Base-by-base conservation (phyloP, 1,140 invertebrate genomes). In the Asobara japonica region DNA sequence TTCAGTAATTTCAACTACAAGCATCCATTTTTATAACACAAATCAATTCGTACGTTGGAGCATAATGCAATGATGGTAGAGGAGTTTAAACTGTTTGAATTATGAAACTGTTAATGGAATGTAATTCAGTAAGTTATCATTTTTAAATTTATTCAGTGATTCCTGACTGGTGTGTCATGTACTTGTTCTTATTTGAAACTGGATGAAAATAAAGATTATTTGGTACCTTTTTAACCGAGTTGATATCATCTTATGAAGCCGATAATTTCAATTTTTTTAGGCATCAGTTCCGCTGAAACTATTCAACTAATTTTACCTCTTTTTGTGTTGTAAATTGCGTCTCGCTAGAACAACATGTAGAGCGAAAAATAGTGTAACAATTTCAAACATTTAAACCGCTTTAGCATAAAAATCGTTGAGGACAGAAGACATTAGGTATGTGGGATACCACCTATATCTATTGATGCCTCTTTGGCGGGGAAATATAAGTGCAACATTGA, bases 171-270 rank as follows among this genome's bases (percentile, higher is more conserved):
- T 51, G 16, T 25, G 22, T 56, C 18, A 56, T 56, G 51, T 56
- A 25, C 22, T 56, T 56, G 51, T 27, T 56, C 22, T 45, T 8
- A 8, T 56, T 56, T 27, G 7, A 25, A 10, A 25, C 51, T 56
- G 22, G 51, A 56, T 5, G 51, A 56, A 45, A 56, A 56, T 56
- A 56, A 56, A 56, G 41, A 45, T 45, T 18, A 13, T 56, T 56
- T 56, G 18, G 41, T 45, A 56, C 51, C 1, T 56, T 56, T 56
- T 56, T 22, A 11, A 16, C 1, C 18, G 11, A 25, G 22, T 25
- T n/a, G 2, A 56, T 27, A 7, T 56, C 22, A 1, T 41, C 6
- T 18, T 45, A 5, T 4, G 41, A 16, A 16, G n/a, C n/a, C n/a
- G n/a, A n/a, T n/a, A n/a, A n/a, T n/a, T n/a, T n/a, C n/a, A n/a